These are phyloP conservation scores for Drosophila kanapiae DNA, from an alignment of 1,140 invertebrate genomes.

Conservation along the genomic window DNA sequence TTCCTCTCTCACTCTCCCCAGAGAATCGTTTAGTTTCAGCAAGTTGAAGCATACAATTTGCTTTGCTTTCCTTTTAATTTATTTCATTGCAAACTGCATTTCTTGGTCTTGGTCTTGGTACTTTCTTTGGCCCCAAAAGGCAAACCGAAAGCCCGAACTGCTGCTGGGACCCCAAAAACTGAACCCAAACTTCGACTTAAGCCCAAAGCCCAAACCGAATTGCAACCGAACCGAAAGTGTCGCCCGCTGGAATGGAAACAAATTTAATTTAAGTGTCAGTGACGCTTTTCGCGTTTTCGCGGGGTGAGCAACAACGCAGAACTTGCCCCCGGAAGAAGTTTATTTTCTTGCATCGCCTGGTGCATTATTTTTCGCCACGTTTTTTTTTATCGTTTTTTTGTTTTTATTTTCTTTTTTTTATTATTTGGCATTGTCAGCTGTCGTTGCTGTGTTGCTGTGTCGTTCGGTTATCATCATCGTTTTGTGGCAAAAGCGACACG, in stretches of 20 bases:
- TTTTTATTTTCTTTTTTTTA: slow-evolving; percentile 6
- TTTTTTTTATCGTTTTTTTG: not conserved
- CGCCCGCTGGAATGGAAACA: slow-evolving; percentile 71
- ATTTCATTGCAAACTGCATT: slow-evolving; percentile 53
- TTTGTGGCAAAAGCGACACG: slow-evolving; percentile 74
- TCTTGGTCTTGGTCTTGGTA: slow-evolving; percentile 10
- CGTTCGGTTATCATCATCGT: slow-evolving; percentile 57
- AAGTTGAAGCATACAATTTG: slow-evolving; percentile 63
- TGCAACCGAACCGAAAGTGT: slow-evolving; percentile 59
- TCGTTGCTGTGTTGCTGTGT: slow-evolving; percentile 32
- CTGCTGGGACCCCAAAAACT: not conserved
- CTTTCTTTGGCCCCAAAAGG: slow-evolving; percentile 48
- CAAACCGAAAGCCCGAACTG: not conserved
- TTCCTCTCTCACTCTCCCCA: not conserved
- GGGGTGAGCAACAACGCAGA: slow-evolving; percentile 2
- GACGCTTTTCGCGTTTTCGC: slow-evolving; percentile 60
- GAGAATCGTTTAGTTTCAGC: slow-evolving; percentile 53
- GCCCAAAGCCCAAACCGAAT: slow-evolving; percentile 12
- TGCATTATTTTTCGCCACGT: slow-evolving; percentile 32
- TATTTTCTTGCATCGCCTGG: slow-evolving; percentile 37
- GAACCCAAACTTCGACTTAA: slow-evolving; percentile 1
- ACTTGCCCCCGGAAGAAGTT: slow-evolving; percentile 36
- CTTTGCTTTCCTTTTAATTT: slow-evolving; percentile 77
- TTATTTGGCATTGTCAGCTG: slow-evolving; percentile 39
- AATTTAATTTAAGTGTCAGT: slow-evolving; percentile 81